phyloP scores from a whole-genome alignment of 2,797 vertebrate species.

The Pitangus sulphuratus region DNA sequence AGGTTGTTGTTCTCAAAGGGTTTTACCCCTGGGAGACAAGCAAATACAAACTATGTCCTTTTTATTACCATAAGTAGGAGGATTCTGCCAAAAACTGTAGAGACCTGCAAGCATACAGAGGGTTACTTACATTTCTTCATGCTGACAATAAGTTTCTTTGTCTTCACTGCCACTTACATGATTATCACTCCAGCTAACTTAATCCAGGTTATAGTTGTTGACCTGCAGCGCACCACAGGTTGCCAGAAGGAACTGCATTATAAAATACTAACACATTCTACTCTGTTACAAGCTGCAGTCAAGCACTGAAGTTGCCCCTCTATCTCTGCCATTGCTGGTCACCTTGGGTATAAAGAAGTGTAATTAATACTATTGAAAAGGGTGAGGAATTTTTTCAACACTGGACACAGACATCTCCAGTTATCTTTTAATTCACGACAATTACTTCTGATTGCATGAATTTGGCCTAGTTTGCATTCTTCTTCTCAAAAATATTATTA shows the following conservation, averaged over 20 bases:
- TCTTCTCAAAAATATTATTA: slow-evolving; percentile 34
- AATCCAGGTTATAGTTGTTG: neutral
- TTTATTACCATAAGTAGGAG: neutral
- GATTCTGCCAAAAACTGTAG: neutral
- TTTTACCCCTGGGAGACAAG: slow-evolving; percentile 40
- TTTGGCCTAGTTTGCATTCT: neutral
- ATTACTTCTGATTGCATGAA: slow-evolving; percentile 10
- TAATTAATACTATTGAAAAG: neutral
- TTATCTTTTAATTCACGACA: neutral
- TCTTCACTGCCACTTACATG: neutral
- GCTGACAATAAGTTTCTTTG: neutral
- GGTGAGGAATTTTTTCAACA: neutral
- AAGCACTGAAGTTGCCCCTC: neutral
- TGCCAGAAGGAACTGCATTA: neutral
- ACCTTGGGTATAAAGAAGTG: neutral
- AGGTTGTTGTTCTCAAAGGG: slow-evolving; percentile 38
- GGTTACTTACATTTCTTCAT: neutral
- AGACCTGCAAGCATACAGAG: neutral
- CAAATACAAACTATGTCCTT: neutral
- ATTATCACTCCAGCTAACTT: neutral
- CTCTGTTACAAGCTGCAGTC: neutral
- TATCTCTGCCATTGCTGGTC: neutral
- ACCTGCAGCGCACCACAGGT: neutral
- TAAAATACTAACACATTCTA: neutral
- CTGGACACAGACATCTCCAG: neutral